Base-by-base conservation (phyloP, 2,113 vertebrate genomes). In the Pangasianodon gigas region DNA sequence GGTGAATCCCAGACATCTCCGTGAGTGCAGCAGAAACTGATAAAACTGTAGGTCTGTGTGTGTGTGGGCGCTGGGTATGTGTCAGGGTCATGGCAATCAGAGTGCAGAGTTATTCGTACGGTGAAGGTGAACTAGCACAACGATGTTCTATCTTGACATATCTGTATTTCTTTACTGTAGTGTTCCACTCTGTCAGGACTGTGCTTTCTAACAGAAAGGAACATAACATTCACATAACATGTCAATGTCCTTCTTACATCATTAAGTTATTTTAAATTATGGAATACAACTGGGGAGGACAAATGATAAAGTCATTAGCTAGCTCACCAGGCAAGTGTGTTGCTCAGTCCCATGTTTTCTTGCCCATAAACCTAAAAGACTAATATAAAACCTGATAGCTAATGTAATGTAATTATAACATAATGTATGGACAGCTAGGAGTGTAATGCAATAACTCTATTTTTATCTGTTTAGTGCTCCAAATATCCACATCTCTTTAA, bases 1-100 rank as follows among this genome's bases (percentile, higher is more conserved):
- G 26, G 67, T 29, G 56, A 77, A 87, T 51, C 52, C 32, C 67
- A 88, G 71, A 48, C 65, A 85, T 79, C 52, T 86, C 88, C 5
- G 2, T 8, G 37, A 58, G 58, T 51, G 54, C 62, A 84, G 82
- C 14, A 60, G 32, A 37, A 56, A 77, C 79, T 65, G 87, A 87
- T 77, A 87, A 89, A 56, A 37, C 88, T 56, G 41, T 51, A n/a
- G 62, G 48, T 77, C 4, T 80, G 52, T 44, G 32, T 19, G 16
- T 56, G 44, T 85, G 71, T 58, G 62, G 48, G 44, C 2, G 2
- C 62, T 11, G 69, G n/a, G 46, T 52, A 5, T 24, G 65, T 51
- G 48, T 54, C 16, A 51, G 44, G 60, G 60, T 85, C 14, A 2
- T 58, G 81, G 48, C 26, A 81, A 52, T 83, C 81, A 84, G 9